A percentile compares a stretch with the other conserved stretches of the same genome.
Conservation (phyloP, 2,888 invertebrate species). For the Petrolisthes manimaculis region DNA sequence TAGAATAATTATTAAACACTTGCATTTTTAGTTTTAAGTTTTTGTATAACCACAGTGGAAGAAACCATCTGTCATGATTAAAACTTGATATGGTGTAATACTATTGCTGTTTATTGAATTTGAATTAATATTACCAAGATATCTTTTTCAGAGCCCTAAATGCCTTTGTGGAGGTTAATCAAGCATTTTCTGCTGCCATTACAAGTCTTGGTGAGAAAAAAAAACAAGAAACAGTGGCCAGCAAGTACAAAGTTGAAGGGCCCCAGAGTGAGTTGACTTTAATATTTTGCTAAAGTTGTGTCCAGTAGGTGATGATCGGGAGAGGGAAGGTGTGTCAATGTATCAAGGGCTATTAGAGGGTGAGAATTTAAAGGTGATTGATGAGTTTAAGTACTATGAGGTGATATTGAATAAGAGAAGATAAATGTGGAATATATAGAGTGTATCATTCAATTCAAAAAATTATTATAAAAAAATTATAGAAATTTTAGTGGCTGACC, state of each 20-base stretch:
- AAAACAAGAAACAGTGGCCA: constrained; percentile 21
- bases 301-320: not conserved
- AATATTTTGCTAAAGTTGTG: not conserved
- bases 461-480: too few relatives aligned
- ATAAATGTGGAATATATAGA: too few relatives aligned
- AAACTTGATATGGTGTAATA: too few relatives aligned
- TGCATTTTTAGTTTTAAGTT: too few relatives aligned
- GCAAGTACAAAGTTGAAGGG: constrained; percentile 51
- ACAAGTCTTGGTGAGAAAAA: constrained; percentile 34
- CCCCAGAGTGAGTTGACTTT: constrained; percentile 46
- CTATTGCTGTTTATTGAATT: too few relatives aligned
- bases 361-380: not conserved
- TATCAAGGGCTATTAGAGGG: too few relatives aligned
- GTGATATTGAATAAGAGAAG: not conserved
- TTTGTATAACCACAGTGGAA: too few relatives aligned
- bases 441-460: too few relatives aligned
- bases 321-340: not conserved
- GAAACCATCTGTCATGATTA: too few relatives aligned
- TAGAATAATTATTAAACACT: too few relatives aligned
- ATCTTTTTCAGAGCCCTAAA: constrained; percentile 43
- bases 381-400: not conserved
- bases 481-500: too few relatives aligned
- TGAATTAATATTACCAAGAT: too few relatives aligned
- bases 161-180: constrained; percentile 47
- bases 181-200: constrained; percentile 58